Conservation (phyloP, 1,140 invertebrate genomes). For the Zaprionus lachaisei region DNA sequence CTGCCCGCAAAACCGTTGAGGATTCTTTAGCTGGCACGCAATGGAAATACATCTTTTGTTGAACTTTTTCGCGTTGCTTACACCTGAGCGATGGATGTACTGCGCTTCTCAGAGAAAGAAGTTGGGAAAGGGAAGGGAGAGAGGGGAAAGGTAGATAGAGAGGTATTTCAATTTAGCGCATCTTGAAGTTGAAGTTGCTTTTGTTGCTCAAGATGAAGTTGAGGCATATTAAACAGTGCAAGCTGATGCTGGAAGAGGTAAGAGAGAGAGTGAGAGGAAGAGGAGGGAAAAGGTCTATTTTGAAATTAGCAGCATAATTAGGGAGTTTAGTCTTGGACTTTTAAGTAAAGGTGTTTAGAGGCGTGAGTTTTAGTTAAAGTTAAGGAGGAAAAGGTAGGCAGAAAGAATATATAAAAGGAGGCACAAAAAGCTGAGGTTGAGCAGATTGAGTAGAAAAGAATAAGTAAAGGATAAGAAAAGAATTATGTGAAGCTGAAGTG, state of each 20-base stretch:
- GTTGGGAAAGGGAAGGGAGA: background rate
- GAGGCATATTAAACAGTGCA: constrained; percentile 6
- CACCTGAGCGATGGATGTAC: constrained; percentile 28
- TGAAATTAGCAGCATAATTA: constrained; percentile 46
- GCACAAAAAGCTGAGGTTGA: background rate
- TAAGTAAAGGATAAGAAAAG: background rate
- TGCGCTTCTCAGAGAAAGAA: background rate
- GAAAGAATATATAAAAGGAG: background rate
- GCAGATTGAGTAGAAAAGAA: background rate
- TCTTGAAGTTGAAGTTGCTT: background rate
- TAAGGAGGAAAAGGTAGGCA: background rate
- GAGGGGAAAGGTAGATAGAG: background rate
- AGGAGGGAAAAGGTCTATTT: background rate
- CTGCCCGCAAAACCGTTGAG: constrained; percentile 21
- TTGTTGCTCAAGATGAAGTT: background rate
- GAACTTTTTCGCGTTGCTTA: constrained; percentile 42
- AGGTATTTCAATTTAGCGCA: constrained; percentile 42
- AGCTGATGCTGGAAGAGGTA: background rate
- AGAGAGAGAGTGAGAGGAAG: background rate
- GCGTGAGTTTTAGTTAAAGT: constrained; percentile 3
- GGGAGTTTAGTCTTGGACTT: constrained; percentile 6
- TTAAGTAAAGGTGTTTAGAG: constrained; percentile 29
- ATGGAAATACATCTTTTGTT: constrained; percentile 65
- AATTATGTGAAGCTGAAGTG: background rate
- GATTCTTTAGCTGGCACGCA: constrained; percentile 56